Evolutionary conservation across 2,113 vertebrate genomes (phyloP).

Genomic region (Bungarus multicinctus): DNA sequence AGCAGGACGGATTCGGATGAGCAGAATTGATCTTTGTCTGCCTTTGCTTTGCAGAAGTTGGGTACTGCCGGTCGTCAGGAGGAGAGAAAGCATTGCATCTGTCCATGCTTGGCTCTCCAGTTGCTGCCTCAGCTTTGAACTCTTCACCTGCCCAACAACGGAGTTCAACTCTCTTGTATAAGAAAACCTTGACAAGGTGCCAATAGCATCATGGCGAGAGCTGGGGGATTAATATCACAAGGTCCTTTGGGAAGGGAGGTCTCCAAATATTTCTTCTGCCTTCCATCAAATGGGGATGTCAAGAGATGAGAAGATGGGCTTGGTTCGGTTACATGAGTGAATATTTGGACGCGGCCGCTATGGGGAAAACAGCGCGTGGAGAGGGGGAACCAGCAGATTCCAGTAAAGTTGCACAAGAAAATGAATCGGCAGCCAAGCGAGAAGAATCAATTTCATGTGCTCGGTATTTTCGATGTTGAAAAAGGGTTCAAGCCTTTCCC

Average conservation of each 20-base stretch:
- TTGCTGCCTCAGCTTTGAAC: not conserved
- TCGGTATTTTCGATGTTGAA: not conserved
- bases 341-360: not conserved
- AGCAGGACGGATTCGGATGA: not conserved
- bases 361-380: not conserved
- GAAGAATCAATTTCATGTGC: not conserved
- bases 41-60: not conserved
- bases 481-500: not conserved
- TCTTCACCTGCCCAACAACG: too few relatives aligned
- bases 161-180: not conserved
- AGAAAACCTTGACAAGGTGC: constrained; percentile 1
- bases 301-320: not conserved
- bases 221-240: not conserved
- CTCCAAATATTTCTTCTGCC: constrained; percentile 2
- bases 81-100: not conserved
- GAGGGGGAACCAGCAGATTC: not conserved
- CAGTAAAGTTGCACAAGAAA: not conserved
- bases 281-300: constrained; percentile 1
- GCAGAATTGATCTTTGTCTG: not conserved
- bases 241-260: not conserved
- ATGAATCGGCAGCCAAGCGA: not conserved
- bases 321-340: not conserved
- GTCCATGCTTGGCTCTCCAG: not conserved
- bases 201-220: not conserved
- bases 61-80: not conserved